Conservation (phyloP, 2,888 invertebrate species). For the Eledona agricola region DNA sequence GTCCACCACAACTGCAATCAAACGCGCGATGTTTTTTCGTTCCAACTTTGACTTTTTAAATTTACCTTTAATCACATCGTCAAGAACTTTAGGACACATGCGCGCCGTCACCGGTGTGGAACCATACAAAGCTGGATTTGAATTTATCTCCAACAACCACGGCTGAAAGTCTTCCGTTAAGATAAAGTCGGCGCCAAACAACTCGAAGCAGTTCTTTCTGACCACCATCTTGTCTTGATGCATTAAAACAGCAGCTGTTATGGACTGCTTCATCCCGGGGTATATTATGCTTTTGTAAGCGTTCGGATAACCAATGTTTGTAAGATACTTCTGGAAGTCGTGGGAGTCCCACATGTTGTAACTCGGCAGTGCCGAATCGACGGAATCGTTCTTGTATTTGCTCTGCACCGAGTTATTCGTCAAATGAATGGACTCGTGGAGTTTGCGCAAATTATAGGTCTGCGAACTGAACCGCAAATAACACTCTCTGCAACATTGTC, state of each 20-base stretch:
- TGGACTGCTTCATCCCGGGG: conserved; percentile 84
- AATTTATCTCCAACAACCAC: conserved; percentile 93
- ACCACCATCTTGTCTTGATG: conserved; percentile 77
- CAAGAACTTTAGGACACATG: conserved; percentile 81
- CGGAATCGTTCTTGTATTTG: conserved; percentile 69
- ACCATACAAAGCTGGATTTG: conserved; percentile 82
- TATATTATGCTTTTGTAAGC: conserved; percentile 81
- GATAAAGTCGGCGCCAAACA: conserved; percentile 94
- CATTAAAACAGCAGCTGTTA: conserved; percentile 81
- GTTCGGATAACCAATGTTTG: conserved; percentile 66
- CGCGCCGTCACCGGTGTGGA: conserved; percentile 85
- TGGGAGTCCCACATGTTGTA: conserved; percentile 88
- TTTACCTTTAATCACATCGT: conserved; percentile 87
- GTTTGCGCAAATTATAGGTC: conserved; percentile 78
- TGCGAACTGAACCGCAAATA: conserved; percentile 89
- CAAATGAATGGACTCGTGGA: conserved; percentile 86
- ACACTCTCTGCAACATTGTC: conserved; percentile 67
- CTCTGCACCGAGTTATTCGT: conserved; percentile 89
- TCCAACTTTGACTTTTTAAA: not conserved
- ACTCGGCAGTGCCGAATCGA: conserved; percentile 71
- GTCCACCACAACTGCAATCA: conserved; percentile 68
- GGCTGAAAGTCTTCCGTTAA: conserved; percentile 84
- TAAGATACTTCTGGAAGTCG: conserved; percentile 70
- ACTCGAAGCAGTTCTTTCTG: conserved; percentile 81
- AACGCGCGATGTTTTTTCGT: not conserved